These are phyloP conservation scores for Euwallacea fornicatus DNA, from an alignment of 1,140 invertebrate species.

Conservation along the genomic window DNA sequence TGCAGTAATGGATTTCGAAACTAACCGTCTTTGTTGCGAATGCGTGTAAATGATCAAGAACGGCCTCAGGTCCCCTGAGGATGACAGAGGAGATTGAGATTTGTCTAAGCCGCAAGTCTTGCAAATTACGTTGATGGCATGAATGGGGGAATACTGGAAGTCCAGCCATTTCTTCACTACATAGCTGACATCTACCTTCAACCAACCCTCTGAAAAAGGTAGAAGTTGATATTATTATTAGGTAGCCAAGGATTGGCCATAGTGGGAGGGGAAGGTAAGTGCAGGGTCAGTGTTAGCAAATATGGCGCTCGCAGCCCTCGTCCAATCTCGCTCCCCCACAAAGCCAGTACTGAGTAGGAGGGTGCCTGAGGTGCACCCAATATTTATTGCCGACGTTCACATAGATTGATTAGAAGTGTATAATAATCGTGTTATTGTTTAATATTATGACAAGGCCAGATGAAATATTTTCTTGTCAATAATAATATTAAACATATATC, in stretches of 20 bases:
- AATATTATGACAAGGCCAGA: conserved; percentile 16
- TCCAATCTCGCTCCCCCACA: too few species aligned
- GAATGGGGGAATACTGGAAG: conserved; percentile 61
- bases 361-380: too few species aligned
- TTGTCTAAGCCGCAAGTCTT: conserved; percentile 72
- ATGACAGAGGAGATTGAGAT: conserved; percentile 62
- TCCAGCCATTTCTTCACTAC: conserved; percentile 73
- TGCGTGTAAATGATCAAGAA: conserved; percentile 75
- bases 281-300: too few species aligned
- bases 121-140: conserved; percentile 73
- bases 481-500: background rate
- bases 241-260: too few species aligned
- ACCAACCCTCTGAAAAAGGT: conserved; percentile 70
- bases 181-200: conserved; percentile 74
- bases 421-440: conserved; percentile 7
- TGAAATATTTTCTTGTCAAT: conserved; percentile 12
- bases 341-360: too few species aligned
- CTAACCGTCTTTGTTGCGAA: conserved; percentile 52
- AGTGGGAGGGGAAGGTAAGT: too few species aligned
- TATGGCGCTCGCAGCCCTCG: too few species aligned
- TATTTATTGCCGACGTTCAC: too few species aligned
- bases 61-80: conserved; percentile 65
- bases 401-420: too few species aligned
- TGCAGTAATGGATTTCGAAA: background rate
- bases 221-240: too few species aligned